phyloP scores from a whole-genome alignment of 1,140 invertebrate genomes.

The Orchestia grillus region DNA sequence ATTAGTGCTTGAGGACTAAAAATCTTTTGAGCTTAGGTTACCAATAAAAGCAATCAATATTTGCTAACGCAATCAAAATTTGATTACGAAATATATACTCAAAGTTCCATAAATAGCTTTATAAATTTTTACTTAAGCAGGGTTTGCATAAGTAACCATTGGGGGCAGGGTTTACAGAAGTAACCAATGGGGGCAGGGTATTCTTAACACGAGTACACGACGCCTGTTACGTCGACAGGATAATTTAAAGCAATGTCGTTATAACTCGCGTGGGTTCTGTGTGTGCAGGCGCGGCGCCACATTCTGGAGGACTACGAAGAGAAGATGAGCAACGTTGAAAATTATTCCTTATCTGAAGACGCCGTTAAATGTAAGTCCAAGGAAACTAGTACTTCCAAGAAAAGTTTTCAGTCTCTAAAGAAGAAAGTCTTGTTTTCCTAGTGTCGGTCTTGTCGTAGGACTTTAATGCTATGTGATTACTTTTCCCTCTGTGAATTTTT shows the following conservation, averaged over 20 bases:
- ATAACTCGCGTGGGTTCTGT: neutral
- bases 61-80: no score
- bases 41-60: no score
- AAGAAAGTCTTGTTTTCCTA: neutral
- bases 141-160: no score
- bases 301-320: slow-evolving; percentile 4
- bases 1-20: no score
- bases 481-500: neutral
- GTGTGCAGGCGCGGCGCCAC: neutral
- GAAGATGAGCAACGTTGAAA: slow-evolving; percentile 12
- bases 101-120: no score
- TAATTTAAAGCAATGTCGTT: neutral
- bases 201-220: no score
- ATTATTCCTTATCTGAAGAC: neutral
- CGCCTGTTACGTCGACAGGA: no score
- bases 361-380: slow-evolving; percentile 12
- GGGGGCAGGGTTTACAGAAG: no score
- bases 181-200: no score
- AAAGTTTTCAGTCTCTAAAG: slow-evolving; percentile 3
- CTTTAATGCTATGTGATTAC: neutral
- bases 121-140: no score
- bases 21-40: no score
- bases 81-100: no score
- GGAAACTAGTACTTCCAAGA: neutral
- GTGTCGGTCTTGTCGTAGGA: neutral